Percentiles rank a stretch among this genome's conserved stretches.
phyloP scores from a whole-genome alignment of 2,113 vertebrate genomes.

The Lasiurus cinereus region DNA sequence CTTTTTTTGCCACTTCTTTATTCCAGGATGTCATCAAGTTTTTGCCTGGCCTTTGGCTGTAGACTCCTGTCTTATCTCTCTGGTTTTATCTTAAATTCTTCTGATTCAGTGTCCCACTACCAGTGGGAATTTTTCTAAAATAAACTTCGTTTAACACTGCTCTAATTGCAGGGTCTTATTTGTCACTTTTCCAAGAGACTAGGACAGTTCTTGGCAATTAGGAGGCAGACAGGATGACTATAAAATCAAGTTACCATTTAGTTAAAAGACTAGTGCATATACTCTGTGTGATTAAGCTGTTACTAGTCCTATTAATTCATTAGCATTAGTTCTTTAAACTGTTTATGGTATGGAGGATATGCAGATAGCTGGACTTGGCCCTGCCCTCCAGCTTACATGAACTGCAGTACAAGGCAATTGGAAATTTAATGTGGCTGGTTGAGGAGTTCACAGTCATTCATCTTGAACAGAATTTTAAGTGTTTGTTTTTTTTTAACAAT shows the following conservation, averaged over 20 bases:
- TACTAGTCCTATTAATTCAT: slow-evolving; percentile 33
- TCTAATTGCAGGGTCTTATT: background rate
- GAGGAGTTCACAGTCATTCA: slow-evolving; percentile 38
- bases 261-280: background rate
- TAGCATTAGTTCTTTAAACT: background rate
- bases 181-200: background rate
- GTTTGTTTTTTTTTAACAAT: background rate
- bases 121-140: background rate
- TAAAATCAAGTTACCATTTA: background rate
- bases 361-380: background rate
- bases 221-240: background rate
- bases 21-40: background rate
- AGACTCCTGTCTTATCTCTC: background rate
- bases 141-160: background rate
- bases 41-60: background rate
- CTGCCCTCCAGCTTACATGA: background rate
- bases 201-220: slow-evolving; percentile 20
- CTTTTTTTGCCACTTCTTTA: background rate
- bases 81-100: background rate
- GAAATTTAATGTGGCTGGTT: slow-evolving; percentile 7
- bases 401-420: background rate
- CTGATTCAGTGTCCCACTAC: background rate
- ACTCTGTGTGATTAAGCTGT: slow-evolving; percentile 10
- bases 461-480: slow-evolving; percentile 46
- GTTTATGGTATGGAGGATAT: background rate